phyloP scores from a whole-genome alignment of 2,797 vertebrate genomes.

The Anas georgica region DNA sequence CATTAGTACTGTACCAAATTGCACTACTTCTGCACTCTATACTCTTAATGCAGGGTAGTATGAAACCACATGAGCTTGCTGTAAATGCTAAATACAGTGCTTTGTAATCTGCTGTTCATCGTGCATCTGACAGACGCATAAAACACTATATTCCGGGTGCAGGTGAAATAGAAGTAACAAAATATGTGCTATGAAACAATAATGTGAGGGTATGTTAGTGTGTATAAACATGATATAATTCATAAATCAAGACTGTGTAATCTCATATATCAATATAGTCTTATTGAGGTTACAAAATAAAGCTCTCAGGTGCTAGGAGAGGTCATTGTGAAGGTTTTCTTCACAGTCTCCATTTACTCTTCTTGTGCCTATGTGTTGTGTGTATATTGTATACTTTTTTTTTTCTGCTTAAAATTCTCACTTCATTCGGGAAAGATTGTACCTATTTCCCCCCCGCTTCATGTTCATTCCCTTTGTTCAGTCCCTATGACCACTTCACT shows the following conservation, averaged over 20 bases:
- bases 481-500: background rate
- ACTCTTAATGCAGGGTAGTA: background rate
- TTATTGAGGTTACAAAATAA: background rate
- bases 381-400: background rate
- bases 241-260: background rate
- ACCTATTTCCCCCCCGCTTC: background rate
- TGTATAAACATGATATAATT: background rate
- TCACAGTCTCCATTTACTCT: background rate
- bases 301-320: background rate
- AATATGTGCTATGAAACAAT: background rate
- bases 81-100: background rate
- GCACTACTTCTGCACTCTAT: background rate
- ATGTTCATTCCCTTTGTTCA: background rate
- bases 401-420: background rate
- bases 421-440: background rate
- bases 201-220: background rate
- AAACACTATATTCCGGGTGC: background rate
- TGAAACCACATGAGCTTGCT: background rate
- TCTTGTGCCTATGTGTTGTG: background rate
- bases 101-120: background rate
- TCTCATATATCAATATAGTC: background rate
- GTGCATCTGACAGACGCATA: background rate
- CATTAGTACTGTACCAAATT: accelerated
- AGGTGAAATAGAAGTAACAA: background rate
- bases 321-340: background rate